Base-by-base conservation (phyloP, 2,113 vertebrate genomes). In the Holacanthus passer region DNA sequence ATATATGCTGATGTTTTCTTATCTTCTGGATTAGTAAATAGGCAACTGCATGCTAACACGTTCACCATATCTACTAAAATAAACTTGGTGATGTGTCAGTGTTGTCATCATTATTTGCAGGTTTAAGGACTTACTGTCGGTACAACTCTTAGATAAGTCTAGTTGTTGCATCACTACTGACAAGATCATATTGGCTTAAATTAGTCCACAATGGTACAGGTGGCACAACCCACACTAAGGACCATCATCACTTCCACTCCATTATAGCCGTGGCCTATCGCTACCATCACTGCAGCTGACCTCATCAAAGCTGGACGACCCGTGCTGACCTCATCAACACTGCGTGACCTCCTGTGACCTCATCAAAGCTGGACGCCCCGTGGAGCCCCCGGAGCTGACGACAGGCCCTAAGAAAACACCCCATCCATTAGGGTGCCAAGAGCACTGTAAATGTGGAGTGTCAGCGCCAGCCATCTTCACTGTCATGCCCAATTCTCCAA, bases 271-370 rank as follows among this genome's bases (percentile, higher is more conserved):
- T n/a, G 77, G 69, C 68, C 83, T 81, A 22, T 53, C 75, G 41
- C 88, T 43, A 84, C 72, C 78, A 70, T 67, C 74, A 69, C 85
- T 82, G 83, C 83, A 88, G 84, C 92, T 93, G 89, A 95, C 94
- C 95, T 95, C 94, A 95, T 96, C 94, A 95, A 94, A 93, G 93
- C 93, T 91, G 94, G 92, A 91, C 69, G 91, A 93, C 95, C 95
- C 87, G 82, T 72, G 68, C 83, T 93, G 94, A 95, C 94, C 95
- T 96, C 94, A 95, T 95, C 95, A 95, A 91, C 79, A 87, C 83
- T 73, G 83, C 29, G 41, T 91, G 93, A 95, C 95, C 94, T 91
- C 56, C 79, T 13, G 59, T 91, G 94, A 95, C 94, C 95, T 95
- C 92, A 94, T 95, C 95, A 95, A 95, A 94, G 93, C 90, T 83